phyloP scores from a whole-genome alignment of 2,113 vertebrate genomes.

The Loxodonta africana region DNA sequence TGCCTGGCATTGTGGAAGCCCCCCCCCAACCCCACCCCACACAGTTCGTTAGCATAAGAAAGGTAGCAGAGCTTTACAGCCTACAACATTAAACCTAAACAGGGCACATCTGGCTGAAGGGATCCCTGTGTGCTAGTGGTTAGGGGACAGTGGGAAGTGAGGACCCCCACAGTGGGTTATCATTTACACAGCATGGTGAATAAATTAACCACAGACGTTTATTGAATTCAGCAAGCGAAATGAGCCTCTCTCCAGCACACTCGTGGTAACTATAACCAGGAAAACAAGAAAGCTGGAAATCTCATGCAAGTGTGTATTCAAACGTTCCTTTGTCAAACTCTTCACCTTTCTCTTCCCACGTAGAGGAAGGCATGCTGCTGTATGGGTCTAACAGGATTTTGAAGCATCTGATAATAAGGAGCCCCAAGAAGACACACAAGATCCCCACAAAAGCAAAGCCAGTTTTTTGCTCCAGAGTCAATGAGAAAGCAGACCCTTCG shows the following conservation, averaged over 20 bases:
- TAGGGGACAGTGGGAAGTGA: conserved; percentile 2
- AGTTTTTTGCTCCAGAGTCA: conserved; percentile 98
- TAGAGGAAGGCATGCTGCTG: conserved; percentile 98
- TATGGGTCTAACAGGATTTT: conserved; percentile 97
- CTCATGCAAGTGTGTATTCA: conserved; percentile 97
- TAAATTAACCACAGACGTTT: conserved; percentile 84
- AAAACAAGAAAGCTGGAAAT: conserved; percentile 76
- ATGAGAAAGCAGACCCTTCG: conserved; percentile 93
- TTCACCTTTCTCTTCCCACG: conserved; percentile 97
- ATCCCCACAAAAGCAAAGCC: conserved; percentile 98
- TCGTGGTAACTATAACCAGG: conserved; percentile 74
- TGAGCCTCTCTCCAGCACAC: conserved; percentile 72
- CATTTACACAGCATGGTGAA: background rate
- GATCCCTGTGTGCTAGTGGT: background rate
- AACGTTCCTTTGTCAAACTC: conserved; percentile 98
- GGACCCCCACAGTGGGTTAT: background rate
- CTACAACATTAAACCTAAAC: background rate
- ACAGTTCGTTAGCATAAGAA: background rate
- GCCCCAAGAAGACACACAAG: conserved; percentile 96
- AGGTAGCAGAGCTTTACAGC: background rate
- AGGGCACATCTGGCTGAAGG: background rate
- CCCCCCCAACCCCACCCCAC: too few species aligned
- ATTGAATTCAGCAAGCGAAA: conserved; percentile 85
- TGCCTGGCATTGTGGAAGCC: background rate
- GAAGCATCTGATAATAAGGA: conserved; percentile 98